These are phyloP conservation scores for Syrphus vitripennis DNA, from an alignment of 2,888 invertebrate genomes.

Conservation along the genomic window DNA sequence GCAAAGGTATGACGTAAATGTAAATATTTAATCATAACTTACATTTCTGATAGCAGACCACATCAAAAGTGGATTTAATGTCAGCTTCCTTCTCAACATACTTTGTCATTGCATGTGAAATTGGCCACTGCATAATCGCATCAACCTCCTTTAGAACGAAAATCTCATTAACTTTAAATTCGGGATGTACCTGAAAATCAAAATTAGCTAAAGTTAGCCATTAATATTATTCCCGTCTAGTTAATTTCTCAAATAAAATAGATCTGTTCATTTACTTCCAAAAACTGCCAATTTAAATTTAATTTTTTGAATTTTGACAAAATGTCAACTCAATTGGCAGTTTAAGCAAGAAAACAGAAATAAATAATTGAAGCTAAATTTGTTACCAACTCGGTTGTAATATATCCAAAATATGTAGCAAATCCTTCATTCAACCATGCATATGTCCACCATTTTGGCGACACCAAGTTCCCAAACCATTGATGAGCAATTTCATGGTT, in stretches of 20 bases:
- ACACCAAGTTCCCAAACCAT: slow-evolving; percentile 91
- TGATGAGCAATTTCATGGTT: slow-evolving; percentile 86
- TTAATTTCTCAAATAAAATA: not conserved
- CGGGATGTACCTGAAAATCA: slow-evolving; percentile 83
- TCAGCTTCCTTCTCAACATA: slow-evolving; percentile 78
- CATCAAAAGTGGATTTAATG: slow-evolving; percentile 82
- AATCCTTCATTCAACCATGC: slow-evolving; percentile 90
- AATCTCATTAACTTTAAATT: slow-evolving; percentile 86
- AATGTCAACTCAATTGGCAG: no score
- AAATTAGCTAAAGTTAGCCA: not conserved
- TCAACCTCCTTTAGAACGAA: slow-evolving; percentile 81
- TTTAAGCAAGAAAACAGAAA: no score
- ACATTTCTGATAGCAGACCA: slow-evolving; percentile 86
- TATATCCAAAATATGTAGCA: slow-evolving; percentile 81
- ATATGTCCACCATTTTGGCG: slow-evolving; percentile 87
- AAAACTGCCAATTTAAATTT: no score
- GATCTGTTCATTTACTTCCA: no score
- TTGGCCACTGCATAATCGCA: slow-evolving; percentile 75
- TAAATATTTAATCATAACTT: slow-evolving; percentile 9
- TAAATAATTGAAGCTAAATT: slow-evolving; percentile 4
- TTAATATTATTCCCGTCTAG: no score
- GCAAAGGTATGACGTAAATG: no score
- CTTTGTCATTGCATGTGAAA: slow-evolving; percentile 76
- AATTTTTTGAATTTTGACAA: no score
- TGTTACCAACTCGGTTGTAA: slow-evolving; percentile 77